phyloP scores from a whole-genome alignment of 2,888 invertebrate genomes.

The Bellardia pandia region DNA sequence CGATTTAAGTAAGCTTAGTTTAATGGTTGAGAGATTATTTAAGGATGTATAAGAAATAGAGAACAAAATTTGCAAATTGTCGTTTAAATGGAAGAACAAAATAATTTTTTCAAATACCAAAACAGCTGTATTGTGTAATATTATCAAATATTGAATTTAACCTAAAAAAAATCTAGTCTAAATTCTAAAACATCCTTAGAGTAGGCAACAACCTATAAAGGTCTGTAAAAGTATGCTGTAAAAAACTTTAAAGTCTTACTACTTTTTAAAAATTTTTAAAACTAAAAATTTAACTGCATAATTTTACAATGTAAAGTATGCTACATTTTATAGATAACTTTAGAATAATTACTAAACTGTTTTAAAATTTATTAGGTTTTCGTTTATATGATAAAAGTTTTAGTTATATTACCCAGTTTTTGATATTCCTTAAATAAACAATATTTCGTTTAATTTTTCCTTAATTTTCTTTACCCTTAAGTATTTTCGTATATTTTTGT shows the following conservation, averaged over 20 bases:
- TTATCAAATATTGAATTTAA: background rate
- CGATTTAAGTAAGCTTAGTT: conserved; percentile 49
- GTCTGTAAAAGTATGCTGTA: no score
- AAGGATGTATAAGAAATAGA: background rate
- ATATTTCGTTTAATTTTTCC: background rate
- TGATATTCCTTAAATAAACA: no score
- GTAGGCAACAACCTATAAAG: background rate
- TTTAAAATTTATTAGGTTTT: no score
- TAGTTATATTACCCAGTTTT: no score
- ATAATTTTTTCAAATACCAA: background rate
- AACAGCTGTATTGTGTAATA: background rate
- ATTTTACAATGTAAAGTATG: no score
- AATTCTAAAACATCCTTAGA: background rate
- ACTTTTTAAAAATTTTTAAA: no score
- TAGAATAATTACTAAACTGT: no score
- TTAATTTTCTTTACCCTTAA: background rate
- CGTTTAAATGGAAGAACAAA: background rate
- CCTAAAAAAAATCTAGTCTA: background rate
- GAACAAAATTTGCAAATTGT: background rate
- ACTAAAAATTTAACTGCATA: no score
- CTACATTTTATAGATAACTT: no score
- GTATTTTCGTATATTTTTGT: background rate
- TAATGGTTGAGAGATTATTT: conserved; percentile 51
- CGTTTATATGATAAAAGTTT: no score
- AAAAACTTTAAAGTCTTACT: no score